Evolutionary conservation across 2,113 vertebrate species (phyloP).

Genomic region (Hiodon tergisus): DNA sequence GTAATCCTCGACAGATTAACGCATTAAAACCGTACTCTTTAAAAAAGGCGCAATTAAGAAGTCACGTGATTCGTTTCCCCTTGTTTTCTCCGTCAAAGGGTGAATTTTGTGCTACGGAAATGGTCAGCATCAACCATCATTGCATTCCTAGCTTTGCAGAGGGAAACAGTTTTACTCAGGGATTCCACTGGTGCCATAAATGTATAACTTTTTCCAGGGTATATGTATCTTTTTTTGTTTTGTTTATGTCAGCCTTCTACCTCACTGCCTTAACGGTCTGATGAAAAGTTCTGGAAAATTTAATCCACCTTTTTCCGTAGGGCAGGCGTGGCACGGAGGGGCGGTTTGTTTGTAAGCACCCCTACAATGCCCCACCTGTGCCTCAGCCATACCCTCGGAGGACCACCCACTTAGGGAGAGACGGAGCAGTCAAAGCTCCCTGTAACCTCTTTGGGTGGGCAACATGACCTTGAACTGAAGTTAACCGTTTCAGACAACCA

Average conservation of each 20-base stretch:
- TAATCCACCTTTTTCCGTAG: constrained; percentile 50
- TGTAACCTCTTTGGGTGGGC: constrained; percentile 76
- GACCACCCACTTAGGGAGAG: constrained; percentile 73
- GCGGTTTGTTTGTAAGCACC: constrained; percentile 66
- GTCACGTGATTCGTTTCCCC: not conserved
- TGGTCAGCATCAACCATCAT: not conserved
- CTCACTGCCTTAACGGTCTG: constrained; percentile 44
- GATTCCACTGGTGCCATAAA: constrained; percentile 25
- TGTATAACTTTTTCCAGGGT: constrained; percentile 27
- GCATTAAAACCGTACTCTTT: not conserved
- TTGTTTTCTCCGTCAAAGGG: no score
- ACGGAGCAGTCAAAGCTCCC: constrained; percentile 61
- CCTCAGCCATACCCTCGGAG: constrained; percentile 64
- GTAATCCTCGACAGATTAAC: constrained; percentile 40
- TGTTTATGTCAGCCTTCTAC: constrained; percentile 48
- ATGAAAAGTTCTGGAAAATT: constrained; percentile 52
- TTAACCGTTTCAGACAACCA: constrained; percentile 64
- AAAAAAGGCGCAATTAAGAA: not conserved
- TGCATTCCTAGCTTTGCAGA: not conserved
- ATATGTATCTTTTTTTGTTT: constrained; percentile 29
- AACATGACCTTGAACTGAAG: constrained; percentile 63
- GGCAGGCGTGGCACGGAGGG: constrained; percentile 47
- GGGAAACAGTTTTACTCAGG: constrained; percentile 6
- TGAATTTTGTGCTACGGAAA: no score
- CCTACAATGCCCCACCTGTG: constrained; percentile 75